Conservation (phyloP, 2,888 invertebrate species). For the Diabrotica balteata region DNA sequence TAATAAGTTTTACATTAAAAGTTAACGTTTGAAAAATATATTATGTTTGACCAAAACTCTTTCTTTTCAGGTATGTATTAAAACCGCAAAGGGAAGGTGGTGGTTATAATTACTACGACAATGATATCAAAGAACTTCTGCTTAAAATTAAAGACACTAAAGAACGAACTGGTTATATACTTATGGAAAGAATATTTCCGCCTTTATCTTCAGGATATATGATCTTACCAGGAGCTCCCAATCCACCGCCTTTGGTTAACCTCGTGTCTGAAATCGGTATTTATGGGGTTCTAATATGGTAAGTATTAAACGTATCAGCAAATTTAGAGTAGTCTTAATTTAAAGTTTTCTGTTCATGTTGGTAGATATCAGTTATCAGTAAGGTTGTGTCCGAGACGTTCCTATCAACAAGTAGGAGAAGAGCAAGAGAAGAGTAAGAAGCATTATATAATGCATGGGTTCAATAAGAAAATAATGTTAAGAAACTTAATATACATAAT, state of each 20-base stretch:
- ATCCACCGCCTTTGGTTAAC: conserved; percentile 68
- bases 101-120: conserved; percentile 91
- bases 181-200: conserved; percentile 92
- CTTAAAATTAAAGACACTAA: conserved; percentile 68
- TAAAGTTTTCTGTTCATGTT: no score
- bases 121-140: conserved; percentile 74
- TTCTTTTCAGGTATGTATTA: conserved; percentile 74
- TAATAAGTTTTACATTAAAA: neutral
- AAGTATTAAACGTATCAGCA: conserved; percentile 38
- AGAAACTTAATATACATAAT: no score
- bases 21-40: conserved; percentile 9
- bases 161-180: conserved; percentile 87
- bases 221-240: conserved; percentile 68
- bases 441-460: no score
- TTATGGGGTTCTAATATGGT: conserved; percentile 93
- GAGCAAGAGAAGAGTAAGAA: no score
- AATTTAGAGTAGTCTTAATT: no score
- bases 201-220: conserved; percentile 82
- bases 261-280: conserved; percentile 94
- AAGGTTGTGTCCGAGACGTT: no score
- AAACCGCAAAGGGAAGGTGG: conserved; percentile 98
- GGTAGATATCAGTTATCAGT: no score
- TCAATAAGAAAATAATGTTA: no score
- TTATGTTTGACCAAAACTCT: conserved; percentile 19
- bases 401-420: no score